Percentiles rank a stretch among this genome's conserved stretches.
Conservation (phyloP, 2,888 invertebrate genomes). For the Dicyrtoma fusca region DNA sequence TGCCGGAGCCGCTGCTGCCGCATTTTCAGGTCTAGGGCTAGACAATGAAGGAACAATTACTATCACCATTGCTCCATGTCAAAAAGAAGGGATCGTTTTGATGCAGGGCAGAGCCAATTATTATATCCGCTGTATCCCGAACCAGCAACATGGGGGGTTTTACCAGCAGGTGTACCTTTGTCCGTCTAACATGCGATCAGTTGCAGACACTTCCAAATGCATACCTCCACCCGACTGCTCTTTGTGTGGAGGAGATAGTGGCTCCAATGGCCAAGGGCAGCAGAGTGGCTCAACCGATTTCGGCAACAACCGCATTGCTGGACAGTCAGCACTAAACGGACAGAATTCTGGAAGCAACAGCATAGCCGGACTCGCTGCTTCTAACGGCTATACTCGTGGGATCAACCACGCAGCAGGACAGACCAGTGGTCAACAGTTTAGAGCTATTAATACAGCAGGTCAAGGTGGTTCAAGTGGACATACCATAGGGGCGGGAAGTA, state of each 20-base stretch:
- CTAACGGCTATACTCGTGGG: too few relatives aligned
- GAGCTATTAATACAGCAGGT: too few relatives aligned
- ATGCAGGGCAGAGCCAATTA: constrained; percentile 51
- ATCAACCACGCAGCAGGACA: too few relatives aligned
- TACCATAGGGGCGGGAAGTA: too few relatives aligned
- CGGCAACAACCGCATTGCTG: too few relatives aligned
- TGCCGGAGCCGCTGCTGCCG: too few relatives aligned
- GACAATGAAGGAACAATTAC: constrained; percentile 29
- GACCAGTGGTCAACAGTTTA: too few relatives aligned
- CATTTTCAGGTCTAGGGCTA: not conserved
- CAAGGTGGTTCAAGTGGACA: too few relatives aligned
- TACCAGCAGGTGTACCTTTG: constrained; percentile 48
- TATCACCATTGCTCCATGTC: constrained; percentile 44
- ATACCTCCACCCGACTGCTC: constrained; percentile 47
- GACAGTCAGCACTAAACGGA: too few relatives aligned
- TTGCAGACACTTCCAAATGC: constrained; percentile 44
- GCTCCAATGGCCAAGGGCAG: not conserved
- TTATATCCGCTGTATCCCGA: constrained; percentile 44
- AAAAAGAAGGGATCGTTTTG: constrained; percentile 46
- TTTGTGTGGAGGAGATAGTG: constrained; percentile 24
- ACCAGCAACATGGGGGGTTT: constrained; percentile 42
- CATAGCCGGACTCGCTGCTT: too few relatives aligned
- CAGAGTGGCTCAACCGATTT: too few relatives aligned
- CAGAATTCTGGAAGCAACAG: too few relatives aligned
- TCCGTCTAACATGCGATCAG: constrained; percentile 37